Conservation (phyloP, 2,888 invertebrate species). For the Axea sp. region DNA sequence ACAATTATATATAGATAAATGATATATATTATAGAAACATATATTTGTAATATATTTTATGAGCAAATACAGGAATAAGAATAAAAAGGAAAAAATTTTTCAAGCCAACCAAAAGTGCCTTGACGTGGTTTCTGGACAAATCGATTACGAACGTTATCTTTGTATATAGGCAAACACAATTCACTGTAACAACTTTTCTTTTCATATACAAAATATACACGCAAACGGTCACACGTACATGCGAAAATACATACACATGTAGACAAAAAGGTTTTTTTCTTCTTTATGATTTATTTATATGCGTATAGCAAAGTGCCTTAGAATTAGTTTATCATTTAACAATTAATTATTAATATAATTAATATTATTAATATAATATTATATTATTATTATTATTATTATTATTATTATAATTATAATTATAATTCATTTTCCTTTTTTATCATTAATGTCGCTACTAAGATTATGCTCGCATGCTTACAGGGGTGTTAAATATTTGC, state of each 20-base stretch:
- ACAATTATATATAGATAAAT: conserved; percentile 20
- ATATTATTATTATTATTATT: too few species aligned
- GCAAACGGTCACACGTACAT: not conserved
- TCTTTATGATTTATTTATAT: conserved; percentile 26
- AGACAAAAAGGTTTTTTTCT: not conserved
- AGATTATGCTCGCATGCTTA: conserved; percentile 31
- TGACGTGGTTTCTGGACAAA: conserved; percentile 53
- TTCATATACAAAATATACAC: not conserved
- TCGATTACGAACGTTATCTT: conserved; percentile 37
- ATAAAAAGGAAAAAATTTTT: conserved; percentile 14
- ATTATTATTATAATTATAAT: conserved; percentile 12
- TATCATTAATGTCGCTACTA: conserved; percentile 40
- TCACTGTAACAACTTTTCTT: conserved; percentile 9
- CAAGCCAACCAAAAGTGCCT: conserved; percentile 54
- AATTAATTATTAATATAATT: conserved; percentile 25
- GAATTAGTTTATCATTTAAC: conserved; percentile 26
- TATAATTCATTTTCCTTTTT: conserved; percentile 16
- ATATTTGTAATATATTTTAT: conserved; percentile 55
- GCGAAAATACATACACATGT: not conserved
- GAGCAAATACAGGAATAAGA: conserved; percentile 14
- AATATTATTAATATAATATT: conserved; percentile 15
- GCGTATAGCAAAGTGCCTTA: conserved; percentile 31
- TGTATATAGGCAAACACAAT: conserved; percentile 35
- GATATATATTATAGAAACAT: conserved; percentile 46
- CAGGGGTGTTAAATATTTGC: conserved; percentile 29